Percentiles rank a stretch among this genome's conserved stretches.
These are phyloP conservation scores for Pempheris klunzingeri DNA, from an alignment of 2,797 vertebrate genomes.

Conservation along the genomic window DNA sequence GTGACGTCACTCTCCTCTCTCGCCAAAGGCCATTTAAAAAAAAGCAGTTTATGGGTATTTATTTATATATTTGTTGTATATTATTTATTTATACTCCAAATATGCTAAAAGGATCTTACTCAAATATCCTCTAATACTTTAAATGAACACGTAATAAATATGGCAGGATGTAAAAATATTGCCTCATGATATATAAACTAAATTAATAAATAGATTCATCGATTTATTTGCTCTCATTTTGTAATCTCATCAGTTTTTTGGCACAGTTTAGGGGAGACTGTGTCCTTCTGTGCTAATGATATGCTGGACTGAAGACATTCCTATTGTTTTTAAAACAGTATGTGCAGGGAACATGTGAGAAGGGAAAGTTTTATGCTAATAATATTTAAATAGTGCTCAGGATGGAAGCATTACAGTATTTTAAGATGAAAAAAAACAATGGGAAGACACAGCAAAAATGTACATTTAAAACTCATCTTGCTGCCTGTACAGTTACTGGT, in stretches of 20 bases:
- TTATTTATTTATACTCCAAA: no score
- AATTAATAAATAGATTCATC: neutral
- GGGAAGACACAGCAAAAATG: neutral
- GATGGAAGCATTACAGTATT: neutral
- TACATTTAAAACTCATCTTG: neutral
- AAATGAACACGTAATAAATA: neutral
- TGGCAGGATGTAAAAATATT: neutral
- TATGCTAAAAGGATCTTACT: neutral
- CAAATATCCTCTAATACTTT: neutral
- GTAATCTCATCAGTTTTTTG: neutral
- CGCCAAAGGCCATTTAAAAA: conserved; percentile 37
- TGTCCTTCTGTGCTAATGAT: neutral
- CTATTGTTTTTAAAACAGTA: conserved; percentile 8
- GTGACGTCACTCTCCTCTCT: conserved; percentile 67
- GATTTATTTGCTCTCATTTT: neutral
- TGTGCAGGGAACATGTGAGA: conserved; percentile 7
- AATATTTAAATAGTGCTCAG: neutral
- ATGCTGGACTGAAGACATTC: neutral
- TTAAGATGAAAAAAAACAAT: conserved; percentile 3
- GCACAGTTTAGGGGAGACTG: neutral
- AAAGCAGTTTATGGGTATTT: neutral
- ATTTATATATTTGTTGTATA: no score
- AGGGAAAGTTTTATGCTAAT: conserved; percentile 9
- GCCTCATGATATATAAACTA: neutral
- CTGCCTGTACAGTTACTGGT: neutral